phyloP scores from a whole-genome alignment of 1,140 invertebrate genomes.

The Pararge aegeria region DNA sequence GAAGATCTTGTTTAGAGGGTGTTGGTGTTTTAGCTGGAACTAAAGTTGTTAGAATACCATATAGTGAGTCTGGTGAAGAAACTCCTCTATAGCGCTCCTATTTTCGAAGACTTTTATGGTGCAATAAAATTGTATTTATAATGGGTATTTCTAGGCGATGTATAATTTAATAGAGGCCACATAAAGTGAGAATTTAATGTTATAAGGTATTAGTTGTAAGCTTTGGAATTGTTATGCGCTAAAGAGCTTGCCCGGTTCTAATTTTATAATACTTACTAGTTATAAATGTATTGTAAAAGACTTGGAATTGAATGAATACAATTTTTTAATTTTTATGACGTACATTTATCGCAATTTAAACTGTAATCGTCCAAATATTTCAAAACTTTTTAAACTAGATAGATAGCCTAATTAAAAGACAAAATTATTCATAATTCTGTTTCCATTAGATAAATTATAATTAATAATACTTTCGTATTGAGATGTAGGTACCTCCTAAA shows the following conservation, averaged over 20 bases:
- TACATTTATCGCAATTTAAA: background rate
- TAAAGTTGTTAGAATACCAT: constrained; percentile 63
- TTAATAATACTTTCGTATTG: background rate
- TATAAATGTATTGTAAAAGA: background rate
- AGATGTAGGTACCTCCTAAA: background rate
- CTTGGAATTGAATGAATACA: background rate
- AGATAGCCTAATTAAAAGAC: background rate
- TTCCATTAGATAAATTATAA: background rate
- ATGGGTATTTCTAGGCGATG: constrained; percentile 30
- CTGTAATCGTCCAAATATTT: constrained; percentile 11
- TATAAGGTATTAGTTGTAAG: constrained; percentile 30
- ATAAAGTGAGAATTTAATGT: constrained; percentile 39
- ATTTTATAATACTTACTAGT: background rate
- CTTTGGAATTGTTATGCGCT: constrained; percentile 44
- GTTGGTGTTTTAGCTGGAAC: constrained; percentile 64
- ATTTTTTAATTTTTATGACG: background rate
- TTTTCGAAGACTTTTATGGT: constrained; percentile 54
- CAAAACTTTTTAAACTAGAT: background rate
- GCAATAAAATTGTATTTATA: constrained; percentile 56
- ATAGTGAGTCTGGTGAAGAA: constrained; percentile 61
- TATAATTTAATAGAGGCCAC: constrained; percentile 26
- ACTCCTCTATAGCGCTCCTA: constrained; percentile 66
- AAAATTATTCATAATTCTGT: no score
- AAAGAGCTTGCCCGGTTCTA: constrained; percentile 17
- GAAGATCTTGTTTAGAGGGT: constrained; percentile 76